Evolutionary conservation across 23 tunicate species (phyloP).

Genomic region (Diplosoma virens): DNA sequence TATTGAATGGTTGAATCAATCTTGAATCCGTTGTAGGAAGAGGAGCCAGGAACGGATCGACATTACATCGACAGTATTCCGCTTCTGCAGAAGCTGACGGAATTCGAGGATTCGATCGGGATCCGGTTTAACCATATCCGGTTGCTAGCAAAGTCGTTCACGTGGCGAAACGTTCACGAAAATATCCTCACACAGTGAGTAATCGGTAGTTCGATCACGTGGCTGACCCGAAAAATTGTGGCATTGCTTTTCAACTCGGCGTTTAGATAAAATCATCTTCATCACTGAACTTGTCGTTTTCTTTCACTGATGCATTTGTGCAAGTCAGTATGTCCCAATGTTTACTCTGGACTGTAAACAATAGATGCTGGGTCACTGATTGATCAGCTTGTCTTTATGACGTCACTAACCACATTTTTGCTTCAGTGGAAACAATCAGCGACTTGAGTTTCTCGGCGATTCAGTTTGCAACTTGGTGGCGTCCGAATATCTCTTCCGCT

Average conservation of each 20-base stretch:
- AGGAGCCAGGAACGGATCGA: constrained; percentile 76
- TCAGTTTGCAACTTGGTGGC: constrained; percentile 91
- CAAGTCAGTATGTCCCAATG: too few species aligned
- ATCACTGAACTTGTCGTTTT: too few species aligned
- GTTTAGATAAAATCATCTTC: too few species aligned
- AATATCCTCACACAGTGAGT: constrained; percentile 77
- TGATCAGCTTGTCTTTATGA: background rate
- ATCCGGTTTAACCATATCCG: constrained; percentile 85
- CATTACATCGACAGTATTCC: constrained; percentile 57
- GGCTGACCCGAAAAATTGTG: too few species aligned
- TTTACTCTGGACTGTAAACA: too few species aligned
- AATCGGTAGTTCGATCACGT: background rate
- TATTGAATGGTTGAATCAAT: background rate
- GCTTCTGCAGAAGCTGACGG: constrained; percentile 60
- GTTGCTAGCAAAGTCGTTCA: constrained; percentile 89
- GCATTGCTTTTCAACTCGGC: too few species aligned
- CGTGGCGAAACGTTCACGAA: constrained; percentile 90
- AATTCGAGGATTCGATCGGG: constrained; percentile 89
- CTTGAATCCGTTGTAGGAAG: constrained; percentile 41
- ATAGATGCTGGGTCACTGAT: too few species aligned
- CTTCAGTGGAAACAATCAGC: constrained; percentile 89
- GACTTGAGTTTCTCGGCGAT: constrained; percentile 96
- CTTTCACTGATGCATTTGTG: too few species aligned
- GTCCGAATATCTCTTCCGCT: constrained; percentile 76
- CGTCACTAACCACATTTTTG: background rate